These are phyloP conservation scores for Diorhabda carinulata DNA, from an alignment of 1,140 invertebrate species.

Conservation along the genomic window DNA sequence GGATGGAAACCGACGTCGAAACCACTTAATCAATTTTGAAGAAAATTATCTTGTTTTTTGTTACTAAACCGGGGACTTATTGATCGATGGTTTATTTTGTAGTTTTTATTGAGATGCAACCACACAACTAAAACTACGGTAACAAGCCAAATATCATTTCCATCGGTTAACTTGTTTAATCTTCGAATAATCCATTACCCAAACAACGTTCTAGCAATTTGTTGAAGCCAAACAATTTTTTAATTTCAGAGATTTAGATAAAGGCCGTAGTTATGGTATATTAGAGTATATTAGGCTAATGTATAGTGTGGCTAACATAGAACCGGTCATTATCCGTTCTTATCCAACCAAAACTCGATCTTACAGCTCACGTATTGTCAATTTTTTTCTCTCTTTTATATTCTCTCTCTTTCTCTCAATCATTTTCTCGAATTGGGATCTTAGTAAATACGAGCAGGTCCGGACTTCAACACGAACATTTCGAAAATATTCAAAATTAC, in stretches of 20 bases:
- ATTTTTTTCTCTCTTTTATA: constrained; percentile 16
- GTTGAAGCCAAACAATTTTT: constrained; percentile 21
- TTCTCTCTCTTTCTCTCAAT: constrained; percentile 10
- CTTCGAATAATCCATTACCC: constrained; percentile 12
- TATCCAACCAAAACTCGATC: constrained; percentile 29
- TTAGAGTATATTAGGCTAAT: constrained; percentile 31
- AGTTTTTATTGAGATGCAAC: constrained; percentile 15
- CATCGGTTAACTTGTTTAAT: neutral
- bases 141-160: neutral
- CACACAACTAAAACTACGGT: constrained; percentile 23
- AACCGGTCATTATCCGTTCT: constrained; percentile 26
- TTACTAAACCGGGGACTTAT: too few relatives aligned
- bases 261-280: constrained; percentile 29
- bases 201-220: constrained; percentile 22
- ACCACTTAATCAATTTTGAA: too few relatives aligned
- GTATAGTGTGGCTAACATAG: constrained; percentile 32
- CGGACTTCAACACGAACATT: neutral
- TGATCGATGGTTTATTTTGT: too few relatives aligned
- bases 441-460: constrained; percentile 18
- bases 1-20: too few relatives aligned
- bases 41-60: too few relatives aligned
- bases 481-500: neutral
- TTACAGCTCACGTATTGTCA: constrained; percentile 17
- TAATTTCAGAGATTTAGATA: constrained; percentile 25
- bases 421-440: constrained; percentile 7